phyloP scores from a whole-genome alignment of 2,888 invertebrate species.

The Leucozona laternaria region DNA sequence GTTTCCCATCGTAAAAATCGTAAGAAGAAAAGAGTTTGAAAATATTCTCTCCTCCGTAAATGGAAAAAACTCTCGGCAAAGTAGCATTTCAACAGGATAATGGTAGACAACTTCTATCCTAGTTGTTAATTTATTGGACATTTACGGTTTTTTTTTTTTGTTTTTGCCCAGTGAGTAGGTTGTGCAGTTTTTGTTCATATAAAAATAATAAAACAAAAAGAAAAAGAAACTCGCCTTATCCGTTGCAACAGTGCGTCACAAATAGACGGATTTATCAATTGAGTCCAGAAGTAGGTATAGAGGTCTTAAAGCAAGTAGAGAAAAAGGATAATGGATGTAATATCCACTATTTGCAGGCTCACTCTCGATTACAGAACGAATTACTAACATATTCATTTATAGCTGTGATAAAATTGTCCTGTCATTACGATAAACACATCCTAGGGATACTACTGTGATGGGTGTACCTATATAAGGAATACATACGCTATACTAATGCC shows the following conservation, averaged over 20 bases:
- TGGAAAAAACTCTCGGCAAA: constrained; percentile 59
- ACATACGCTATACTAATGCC: neutral
- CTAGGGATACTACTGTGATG: neutral
- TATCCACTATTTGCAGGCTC: constrained; percentile 49
- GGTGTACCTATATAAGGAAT: neutral
- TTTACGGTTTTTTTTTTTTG: constrained; percentile 25
- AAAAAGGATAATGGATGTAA: constrained; percentile 65
- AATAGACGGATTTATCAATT: constrained; percentile 72
- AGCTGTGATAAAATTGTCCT: constrained; percentile 60
- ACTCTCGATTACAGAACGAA: constrained; percentile 63
- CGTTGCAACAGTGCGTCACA: constrained; percentile 64
- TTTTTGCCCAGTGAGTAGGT: neutral
- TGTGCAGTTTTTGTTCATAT: constrained; percentile 15
- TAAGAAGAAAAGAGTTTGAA: constrained; percentile 30
- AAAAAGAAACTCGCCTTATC: constrained; percentile 28
- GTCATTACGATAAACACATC: constrained; percentile 66
- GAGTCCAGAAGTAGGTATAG: neutral
- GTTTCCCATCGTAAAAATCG: constrained; percentile 64
- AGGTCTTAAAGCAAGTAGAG: constrained; percentile 1
- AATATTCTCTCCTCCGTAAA: constrained; percentile 11
- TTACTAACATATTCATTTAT: constrained; percentile 62
- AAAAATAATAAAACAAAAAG: neutral
- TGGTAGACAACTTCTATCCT: constrained; percentile 69
- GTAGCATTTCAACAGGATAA: constrained; percentile 69
- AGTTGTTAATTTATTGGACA: constrained; percentile 73